Evolutionary conservation across 1,140 invertebrate species (phyloP).

Genomic region (Zaprionus tsacasi): DNA sequence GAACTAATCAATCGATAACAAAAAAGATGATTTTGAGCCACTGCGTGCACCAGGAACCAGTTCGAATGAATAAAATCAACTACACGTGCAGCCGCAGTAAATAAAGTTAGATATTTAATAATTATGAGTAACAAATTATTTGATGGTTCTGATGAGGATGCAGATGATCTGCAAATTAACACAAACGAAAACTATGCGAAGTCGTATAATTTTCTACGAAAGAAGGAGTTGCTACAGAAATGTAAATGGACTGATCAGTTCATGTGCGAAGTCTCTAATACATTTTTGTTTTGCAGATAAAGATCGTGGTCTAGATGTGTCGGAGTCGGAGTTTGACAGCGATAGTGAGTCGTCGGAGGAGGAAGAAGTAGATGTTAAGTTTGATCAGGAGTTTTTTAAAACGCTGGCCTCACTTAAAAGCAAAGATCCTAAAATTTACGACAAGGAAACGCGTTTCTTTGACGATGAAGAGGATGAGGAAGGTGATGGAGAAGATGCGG

Average conservation of each 20-base stretch:
- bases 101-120: constrained; percentile 14
- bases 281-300: constrained; percentile 86
- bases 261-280: not conserved
- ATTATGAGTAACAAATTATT: constrained; percentile 74
- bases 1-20: not conserved
- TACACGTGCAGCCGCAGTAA: constrained; percentile 43
- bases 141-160: constrained; percentile 73
- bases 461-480: constrained; percentile 35
- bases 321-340: constrained; percentile 83
- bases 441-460: constrained; percentile 91
- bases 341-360: constrained; percentile 86
- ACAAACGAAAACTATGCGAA: constrained; percentile 92
- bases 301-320: constrained; percentile 88
- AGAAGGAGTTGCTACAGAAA: constrained; percentile 94
- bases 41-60: not conserved
- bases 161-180: constrained; percentile 86
- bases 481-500: constrained; percentile 69
- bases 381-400: constrained; percentile 94
- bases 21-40: not conserved
- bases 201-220: constrained; percentile 91
- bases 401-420: constrained; percentile 93
- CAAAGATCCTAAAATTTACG: constrained; percentile 95
- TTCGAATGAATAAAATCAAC: constrained; percentile 2
- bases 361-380: constrained; percentile 86
- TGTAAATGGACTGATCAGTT: constrained; percentile 85